Conservation (phyloP, 2,113 vertebrate genomes). For the Tapirus terrestris region DNA sequence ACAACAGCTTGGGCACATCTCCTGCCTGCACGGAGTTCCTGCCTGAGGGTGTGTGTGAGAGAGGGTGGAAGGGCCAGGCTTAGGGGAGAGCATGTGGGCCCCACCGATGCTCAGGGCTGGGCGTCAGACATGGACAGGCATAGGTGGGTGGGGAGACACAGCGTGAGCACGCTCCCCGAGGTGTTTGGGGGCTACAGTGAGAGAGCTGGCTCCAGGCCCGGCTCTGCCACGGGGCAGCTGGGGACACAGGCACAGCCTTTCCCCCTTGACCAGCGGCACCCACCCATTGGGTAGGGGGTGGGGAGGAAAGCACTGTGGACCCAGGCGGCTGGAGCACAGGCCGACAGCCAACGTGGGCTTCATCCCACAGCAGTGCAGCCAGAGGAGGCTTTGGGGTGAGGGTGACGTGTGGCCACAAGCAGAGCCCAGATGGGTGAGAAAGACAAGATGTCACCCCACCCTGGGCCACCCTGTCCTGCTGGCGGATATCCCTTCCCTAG, state of each 20-base stretch:
- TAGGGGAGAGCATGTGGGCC: not conserved
- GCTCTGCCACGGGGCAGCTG: not conserved
- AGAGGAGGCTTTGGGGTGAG: not conserved
- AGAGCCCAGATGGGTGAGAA: not conserved
- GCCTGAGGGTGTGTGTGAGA: not conserved
- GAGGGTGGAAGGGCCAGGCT: not conserved
- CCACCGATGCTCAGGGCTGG: not conserved
- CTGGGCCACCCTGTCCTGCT: not conserved
- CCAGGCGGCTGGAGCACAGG: not conserved
- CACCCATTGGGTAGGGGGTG: not conserved
- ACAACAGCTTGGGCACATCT: not conserved
- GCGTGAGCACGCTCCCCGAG: rapidly evolving
- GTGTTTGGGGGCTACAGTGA: not conserved
- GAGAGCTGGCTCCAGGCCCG: not conserved
- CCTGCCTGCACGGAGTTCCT: rapidly evolving
- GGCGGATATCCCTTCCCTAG: rapidly evolving
- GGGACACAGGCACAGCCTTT: not conserved
- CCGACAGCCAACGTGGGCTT: not conserved
- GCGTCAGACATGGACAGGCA: not conserved
- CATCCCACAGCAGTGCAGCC: not conserved
- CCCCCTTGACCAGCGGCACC: not conserved
- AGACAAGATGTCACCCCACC: not conserved
- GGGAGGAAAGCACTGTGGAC: not conserved
- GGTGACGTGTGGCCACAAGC: not conserved
- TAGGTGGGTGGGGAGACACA: not conserved